Evolutionary conservation across 2,888 invertebrate genomes (phyloP).

Genomic region (Heliconius hortense): DNA sequence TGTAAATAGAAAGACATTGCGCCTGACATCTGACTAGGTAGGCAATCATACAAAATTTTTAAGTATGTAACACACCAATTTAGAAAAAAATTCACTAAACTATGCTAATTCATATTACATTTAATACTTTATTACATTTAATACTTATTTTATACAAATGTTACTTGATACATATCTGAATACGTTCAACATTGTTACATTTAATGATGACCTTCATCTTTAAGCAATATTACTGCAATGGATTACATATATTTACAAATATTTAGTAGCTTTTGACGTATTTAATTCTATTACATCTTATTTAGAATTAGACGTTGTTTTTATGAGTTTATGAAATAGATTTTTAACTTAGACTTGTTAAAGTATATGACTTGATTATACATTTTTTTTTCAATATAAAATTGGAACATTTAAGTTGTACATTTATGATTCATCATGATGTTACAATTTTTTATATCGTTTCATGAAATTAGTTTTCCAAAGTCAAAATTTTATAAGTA

Average conservation of each 20-base stretch:
- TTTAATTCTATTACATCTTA: background rate
- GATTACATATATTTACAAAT: conserved; percentile 1
- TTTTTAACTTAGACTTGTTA: too few relatives aligned
- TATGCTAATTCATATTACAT: conserved; percentile 3
- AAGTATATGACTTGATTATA: too few relatives aligned
- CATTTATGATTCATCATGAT: background rate
- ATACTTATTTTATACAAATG: conserved; percentile 7
- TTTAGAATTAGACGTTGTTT: too few relatives aligned
- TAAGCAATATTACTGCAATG: background rate
- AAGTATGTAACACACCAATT: background rate
- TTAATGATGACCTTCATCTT: background rate
- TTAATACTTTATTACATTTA: conserved; percentile 6
- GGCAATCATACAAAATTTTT: background rate
- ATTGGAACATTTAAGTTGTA: background rate
- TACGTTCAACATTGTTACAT: background rate
- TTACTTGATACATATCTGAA: background rate
- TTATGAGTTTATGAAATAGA: too few relatives aligned
- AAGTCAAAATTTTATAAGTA: background rate
- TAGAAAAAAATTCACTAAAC: conserved; percentile 14
- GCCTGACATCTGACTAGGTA: background rate
- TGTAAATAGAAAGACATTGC: background rate
- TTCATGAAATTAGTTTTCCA: background rate
- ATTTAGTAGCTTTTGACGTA: background rate
- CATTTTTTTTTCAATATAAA: background rate
- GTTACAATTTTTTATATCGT: background rate